phyloP scores from a whole-genome alignment of 2,113 vertebrate species.

The Caloenas nicobarica region DNA sequence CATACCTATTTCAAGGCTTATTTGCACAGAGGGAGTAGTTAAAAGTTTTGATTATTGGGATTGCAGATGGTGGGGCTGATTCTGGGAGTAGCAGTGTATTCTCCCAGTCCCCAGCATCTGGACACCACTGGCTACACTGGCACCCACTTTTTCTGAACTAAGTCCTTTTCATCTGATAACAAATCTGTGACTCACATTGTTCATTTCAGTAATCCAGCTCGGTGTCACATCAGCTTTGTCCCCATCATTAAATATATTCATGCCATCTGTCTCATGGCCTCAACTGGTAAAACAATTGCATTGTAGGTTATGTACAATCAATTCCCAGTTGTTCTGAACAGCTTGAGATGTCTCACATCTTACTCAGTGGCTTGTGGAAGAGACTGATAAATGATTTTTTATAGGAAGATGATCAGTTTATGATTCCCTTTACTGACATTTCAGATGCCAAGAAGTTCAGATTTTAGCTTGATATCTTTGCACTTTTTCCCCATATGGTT shows the following conservation, averaged over 20 bases:
- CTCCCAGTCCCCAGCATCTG: conserved; percentile 9
- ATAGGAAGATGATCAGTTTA: conserved; percentile 45
- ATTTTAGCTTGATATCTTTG: conserved; percentile 56
- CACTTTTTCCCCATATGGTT: conserved; percentile 45
- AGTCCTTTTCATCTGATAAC: conserved; percentile 38
- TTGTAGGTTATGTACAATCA: conserved; percentile 59
- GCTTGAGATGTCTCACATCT: conserved; percentile 70
- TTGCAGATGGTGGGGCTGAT: conserved; percentile 56
- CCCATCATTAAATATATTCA: conserved; percentile 72
- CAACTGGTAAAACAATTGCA: conserved; percentile 64
- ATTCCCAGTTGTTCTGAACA: conserved; percentile 73
- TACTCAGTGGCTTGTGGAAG: conserved; percentile 48
- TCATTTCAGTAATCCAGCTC: conserved; percentile 46
- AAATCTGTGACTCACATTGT: conserved; percentile 18
- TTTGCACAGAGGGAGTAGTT: conserved; percentile 29
- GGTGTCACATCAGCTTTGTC: conserved; percentile 50
- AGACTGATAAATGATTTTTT: conserved; percentile 60
- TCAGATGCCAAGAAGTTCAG: conserved; percentile 49
- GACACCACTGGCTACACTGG: neutral
- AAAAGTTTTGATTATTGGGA: conserved; percentile 51
- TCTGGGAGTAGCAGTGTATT: neutral
- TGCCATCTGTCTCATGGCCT: conserved; percentile 72
- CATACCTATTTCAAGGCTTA: conserved; percentile 26
- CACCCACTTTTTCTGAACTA: conserved; percentile 14
- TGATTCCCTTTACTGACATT: conserved; percentile 47